These are phyloP conservation scores for Hydrotaea diabolus DNA, from an alignment of 2,888 invertebrate species.

Conservation along the genomic window DNA sequence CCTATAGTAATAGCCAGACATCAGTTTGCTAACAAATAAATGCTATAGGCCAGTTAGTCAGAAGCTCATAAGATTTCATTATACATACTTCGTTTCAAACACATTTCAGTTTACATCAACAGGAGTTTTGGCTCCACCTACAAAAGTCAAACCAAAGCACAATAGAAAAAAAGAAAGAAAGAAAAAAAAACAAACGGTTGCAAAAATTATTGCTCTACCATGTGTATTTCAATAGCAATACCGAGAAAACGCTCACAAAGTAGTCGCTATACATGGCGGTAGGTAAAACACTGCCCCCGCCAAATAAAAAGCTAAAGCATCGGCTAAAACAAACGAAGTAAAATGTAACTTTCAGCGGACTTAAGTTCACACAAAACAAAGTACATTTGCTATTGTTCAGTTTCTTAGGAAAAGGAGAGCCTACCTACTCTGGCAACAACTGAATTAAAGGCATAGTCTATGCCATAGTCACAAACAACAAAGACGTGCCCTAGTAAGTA, in stretches of 20 bases:
- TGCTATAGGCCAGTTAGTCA: not conserved
- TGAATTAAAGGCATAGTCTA: no score
- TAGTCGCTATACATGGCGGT: not conserved
- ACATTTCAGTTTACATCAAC: slow-evolving; percentile 52
- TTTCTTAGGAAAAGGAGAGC: no score
- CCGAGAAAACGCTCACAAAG: not conserved
- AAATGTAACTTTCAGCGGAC: not conserved
- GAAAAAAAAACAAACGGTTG: not conserved
- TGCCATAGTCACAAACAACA: no score
- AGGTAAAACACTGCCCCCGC: no score
- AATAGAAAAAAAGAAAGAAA: not conserved
- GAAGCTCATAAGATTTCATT: slow-evolving; percentile 56
- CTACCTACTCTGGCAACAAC: no score
- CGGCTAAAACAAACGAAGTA: not conserved
- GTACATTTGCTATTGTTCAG: no score
- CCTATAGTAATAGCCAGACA: not conserved
- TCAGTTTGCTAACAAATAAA: not conserved
- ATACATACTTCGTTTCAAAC: slow-evolving; percentile 32
- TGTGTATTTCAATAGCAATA: not conserved
- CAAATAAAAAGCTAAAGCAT: not conserved
- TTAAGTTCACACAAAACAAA: no score
- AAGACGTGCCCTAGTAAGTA: no score
- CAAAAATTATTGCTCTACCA: not conserved
- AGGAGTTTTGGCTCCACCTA: slow-evolving; percentile 68
- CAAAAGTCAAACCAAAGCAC: slow-evolving; percentile 27